Conservation (phyloP, 2,888 invertebrate species). For the Andrena dorsata region DNA sequence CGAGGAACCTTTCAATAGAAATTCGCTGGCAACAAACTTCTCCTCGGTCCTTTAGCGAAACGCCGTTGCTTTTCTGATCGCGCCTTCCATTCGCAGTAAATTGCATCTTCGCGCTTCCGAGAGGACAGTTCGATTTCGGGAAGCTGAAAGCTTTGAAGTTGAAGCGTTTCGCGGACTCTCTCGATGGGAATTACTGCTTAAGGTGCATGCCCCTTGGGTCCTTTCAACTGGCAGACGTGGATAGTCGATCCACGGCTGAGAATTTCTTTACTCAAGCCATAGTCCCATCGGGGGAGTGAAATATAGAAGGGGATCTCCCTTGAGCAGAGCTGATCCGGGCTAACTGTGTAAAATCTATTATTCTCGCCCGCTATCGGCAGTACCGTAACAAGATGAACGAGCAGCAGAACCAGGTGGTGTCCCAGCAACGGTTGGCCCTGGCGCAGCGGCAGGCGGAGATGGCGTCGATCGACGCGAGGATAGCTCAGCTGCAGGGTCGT, state of each 20-base stretch:
- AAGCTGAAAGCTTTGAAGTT: background rate
- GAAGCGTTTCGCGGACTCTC: background rate
- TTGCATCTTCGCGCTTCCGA: background rate
- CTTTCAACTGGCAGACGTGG: no score
- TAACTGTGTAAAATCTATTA: slow-evolving; percentile 1
- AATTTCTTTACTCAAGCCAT: background rate
- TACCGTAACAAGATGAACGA: slow-evolving; percentile 98
- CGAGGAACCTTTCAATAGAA: no score
- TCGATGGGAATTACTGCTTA: no score
- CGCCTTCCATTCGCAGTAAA: slow-evolving; percentile 18
- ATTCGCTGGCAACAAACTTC: background rate
- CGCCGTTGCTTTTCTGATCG: background rate
- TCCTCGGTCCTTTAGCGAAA: background rate
- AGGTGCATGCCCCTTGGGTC: no score
- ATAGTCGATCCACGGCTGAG: no score
- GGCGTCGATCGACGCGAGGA: slow-evolving; percentile 95
- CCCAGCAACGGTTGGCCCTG: slow-evolving; percentile 94
- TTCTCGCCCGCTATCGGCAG: slow-evolving; percentile 85
- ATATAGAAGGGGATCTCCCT: background rate
- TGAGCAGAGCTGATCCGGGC: background rate
- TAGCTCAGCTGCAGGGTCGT: slow-evolving; percentile 96
- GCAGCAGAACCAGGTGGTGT: slow-evolving; percentile 96
- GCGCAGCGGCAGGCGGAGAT: slow-evolving; percentile 96
- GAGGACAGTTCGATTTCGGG: slow-evolving; percentile 21
- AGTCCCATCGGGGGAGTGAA: background rate